phyloP scores from a whole-genome alignment of 2,113 vertebrate species.

The Struthidea cinerea region DNA sequence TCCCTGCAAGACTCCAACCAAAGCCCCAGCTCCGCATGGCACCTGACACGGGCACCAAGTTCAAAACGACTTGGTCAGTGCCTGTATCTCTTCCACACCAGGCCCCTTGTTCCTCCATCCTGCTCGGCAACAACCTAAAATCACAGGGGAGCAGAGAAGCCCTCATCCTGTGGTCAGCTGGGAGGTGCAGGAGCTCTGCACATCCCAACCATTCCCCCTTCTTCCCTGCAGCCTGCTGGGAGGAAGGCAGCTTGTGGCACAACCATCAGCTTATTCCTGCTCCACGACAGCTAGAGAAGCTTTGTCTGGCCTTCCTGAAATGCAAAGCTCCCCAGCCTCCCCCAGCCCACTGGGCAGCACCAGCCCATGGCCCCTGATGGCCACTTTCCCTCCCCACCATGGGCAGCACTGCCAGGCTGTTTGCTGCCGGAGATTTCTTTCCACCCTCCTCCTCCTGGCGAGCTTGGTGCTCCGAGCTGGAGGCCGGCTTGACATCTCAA shows the following conservation, averaged over 20 bases:
- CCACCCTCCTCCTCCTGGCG: not conserved
- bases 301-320: not conserved
- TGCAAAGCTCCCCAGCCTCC: not conserved
- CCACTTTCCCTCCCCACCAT: not conserved
- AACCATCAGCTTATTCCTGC: not conserved
- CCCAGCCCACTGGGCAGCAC: not conserved
- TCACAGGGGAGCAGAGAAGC: not conserved
- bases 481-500: conserved; percentile 30
- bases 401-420: not conserved
- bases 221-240: fast-evolving
- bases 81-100: not conserved
- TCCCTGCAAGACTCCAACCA: not conserved
- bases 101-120: not conserved
- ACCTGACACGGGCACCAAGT: not conserved
- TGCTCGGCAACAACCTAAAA: fast-evolving
- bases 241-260: not conserved
- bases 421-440: not conserved
- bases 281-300: not conserved
- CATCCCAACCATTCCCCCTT: not conserved
- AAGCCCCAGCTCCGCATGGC: not conserved
- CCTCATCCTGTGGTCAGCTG: fast-evolving
- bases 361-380: not conserved
- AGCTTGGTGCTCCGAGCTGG: not conserved
- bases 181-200: not conserved
- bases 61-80: fast-evolving